phyloP scores from a whole-genome alignment of 2,113 vertebrate species.

The Melozone crissalis region DNA sequence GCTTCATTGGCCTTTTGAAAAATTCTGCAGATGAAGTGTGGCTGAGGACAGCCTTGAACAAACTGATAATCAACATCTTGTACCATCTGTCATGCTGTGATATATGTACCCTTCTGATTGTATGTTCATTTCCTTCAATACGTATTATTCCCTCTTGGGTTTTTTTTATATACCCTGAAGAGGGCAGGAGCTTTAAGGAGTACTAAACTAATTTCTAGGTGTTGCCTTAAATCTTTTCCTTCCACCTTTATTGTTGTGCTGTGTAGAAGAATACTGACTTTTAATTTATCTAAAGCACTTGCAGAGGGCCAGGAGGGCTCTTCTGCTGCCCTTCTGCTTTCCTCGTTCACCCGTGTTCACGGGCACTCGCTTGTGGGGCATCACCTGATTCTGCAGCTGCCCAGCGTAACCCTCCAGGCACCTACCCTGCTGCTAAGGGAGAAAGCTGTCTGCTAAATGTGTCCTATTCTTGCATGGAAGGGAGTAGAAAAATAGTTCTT shows the following conservation, averaged over 20 bases:
- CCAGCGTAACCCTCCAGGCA: neutral
- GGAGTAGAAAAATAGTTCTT: neutral
- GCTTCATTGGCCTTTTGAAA: neutral
- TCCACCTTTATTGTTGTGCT: neutral
- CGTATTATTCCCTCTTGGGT: neutral
- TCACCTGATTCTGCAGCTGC: neutral
- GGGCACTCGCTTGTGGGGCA: rapidly evolving
- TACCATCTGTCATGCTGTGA: neutral
- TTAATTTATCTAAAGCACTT: neutral
- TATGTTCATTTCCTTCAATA: neutral
- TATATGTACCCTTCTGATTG: neutral
- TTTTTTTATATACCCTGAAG: neutral
- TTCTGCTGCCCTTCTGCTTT: neutral
- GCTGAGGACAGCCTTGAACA: neutral
- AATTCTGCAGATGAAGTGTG: neutral
- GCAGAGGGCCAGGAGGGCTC: neutral
- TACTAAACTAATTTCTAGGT: neutral
- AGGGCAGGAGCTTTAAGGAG: neutral
- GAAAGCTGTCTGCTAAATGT: neutral
- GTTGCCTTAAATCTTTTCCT: neutral
- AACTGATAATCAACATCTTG: neutral
- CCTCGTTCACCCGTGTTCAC: rapidly evolving
- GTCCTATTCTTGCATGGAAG: neutral
- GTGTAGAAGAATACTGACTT: neutral
- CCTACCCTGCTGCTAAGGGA: neutral